Conservation (phyloP, 2,113 vertebrate genomes). For the Sapajus apella region DNA sequence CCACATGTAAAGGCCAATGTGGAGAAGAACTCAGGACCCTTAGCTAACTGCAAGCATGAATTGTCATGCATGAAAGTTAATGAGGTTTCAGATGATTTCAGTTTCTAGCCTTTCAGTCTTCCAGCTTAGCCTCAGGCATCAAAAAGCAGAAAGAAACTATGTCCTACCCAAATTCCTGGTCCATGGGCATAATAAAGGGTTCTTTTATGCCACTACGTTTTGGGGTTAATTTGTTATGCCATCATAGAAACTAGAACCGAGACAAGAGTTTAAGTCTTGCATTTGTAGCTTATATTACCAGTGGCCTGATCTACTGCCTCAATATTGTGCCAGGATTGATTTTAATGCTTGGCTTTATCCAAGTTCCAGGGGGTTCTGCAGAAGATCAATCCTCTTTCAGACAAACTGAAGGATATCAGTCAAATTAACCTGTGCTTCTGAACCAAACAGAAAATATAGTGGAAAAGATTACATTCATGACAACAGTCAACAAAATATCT, state of each 20-base stretch:
- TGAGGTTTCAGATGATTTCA: background rate
- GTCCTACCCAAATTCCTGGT: background rate
- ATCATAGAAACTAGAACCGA: background rate
- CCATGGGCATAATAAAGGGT: background rate
- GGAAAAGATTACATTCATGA: constrained; percentile 21
- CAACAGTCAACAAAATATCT: background rate
- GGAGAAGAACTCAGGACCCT: background rate
- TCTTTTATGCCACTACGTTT: background rate
- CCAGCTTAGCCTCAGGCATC: background rate
- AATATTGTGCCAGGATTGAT: background rate
- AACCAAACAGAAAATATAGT: constrained; percentile 11
- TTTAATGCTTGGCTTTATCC: background rate
- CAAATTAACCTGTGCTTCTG: background rate
- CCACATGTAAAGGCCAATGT: background rate
- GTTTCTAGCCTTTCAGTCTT: background rate
- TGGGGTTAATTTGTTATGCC: background rate
- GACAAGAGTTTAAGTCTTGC: background rate
- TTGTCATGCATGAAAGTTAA: background rate
- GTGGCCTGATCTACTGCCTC: background rate
- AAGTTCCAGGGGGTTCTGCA: background rate
- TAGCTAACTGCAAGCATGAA: background rate
- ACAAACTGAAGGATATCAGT: background rate
- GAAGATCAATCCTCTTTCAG: background rate
- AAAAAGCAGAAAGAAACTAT: background rate
- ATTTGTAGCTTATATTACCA: background rate